A percentile compares a stretch with the other conserved stretches of the same genome.
phyloP scores from a whole-genome alignment of 2,888 invertebrate species.

The Lissonota sp. region DNA sequence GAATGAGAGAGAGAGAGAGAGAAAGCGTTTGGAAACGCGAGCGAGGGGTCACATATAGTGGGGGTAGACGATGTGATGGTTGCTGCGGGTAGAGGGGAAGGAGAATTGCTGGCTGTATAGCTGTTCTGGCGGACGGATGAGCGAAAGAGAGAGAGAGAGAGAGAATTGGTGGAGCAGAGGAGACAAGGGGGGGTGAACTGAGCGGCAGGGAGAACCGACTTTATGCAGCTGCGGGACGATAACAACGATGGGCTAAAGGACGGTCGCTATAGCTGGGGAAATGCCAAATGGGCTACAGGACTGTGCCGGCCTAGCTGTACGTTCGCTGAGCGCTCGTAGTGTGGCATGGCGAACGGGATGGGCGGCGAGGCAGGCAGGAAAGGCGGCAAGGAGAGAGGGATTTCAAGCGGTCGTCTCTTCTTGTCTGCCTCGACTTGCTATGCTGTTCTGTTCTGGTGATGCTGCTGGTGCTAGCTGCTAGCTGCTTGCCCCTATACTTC shows the following conservation, averaged over 20 bases:
- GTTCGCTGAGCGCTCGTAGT: slow-evolving; percentile 81
- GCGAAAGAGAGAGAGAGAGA: slow-evolving; percentile 56
- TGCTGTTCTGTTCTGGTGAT: slow-evolving; percentile 38
- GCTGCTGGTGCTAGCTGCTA: slow-evolving; percentile 61
- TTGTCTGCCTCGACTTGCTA: slow-evolving; percentile 78
- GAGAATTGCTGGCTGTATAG: slow-evolving; percentile 55
- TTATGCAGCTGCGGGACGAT: slow-evolving; percentile 85
- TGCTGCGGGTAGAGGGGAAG: slow-evolving; percentile 65
- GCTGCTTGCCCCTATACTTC: slow-evolving; percentile 61
- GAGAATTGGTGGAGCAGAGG: slow-evolving; percentile 58
- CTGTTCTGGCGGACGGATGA: slow-evolving; percentile 64
- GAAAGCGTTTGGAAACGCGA: slow-evolving; percentile 67
- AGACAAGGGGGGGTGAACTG: slow-evolving; percentile 67
- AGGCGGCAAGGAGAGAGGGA: slow-evolving; percentile 78
- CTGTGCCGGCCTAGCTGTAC: slow-evolving; percentile 82
- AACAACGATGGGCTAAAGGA: slow-evolving; percentile 85
- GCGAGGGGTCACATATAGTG: slow-evolving; percentile 67
- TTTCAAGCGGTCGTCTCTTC: slow-evolving; percentile 82
- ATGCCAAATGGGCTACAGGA: slow-evolving; percentile 84
- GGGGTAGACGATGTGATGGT: slow-evolving; percentile 56
- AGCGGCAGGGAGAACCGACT: slow-evolving; percentile 81
- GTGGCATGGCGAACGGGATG: slow-evolving; percentile 82
- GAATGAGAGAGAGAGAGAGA: slow-evolving; percentile 56
- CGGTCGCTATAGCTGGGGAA: slow-evolving; percentile 83
- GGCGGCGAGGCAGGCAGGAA: slow-evolving; percentile 78